Evolutionary conservation across 2,888 invertebrate genomes (phyloP).

Genomic region (Elmis aenea): DNA sequence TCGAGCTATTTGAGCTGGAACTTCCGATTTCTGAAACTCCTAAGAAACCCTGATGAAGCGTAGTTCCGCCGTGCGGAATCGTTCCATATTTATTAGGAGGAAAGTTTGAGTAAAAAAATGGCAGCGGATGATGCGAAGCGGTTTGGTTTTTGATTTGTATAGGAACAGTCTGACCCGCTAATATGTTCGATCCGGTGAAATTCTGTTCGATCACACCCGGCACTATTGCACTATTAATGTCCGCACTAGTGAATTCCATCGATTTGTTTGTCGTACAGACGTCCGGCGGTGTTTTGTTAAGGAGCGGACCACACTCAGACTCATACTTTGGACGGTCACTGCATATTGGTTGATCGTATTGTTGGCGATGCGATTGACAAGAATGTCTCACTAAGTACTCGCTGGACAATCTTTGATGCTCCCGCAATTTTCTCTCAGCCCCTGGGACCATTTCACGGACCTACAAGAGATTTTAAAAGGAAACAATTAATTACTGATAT

Average conservation of each 20-base stretch:
- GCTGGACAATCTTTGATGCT: conserved; percentile 51
- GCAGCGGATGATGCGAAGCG: conserved; percentile 30
- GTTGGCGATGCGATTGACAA: conserved; percentile 29
- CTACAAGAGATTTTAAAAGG: conserved; percentile 31
- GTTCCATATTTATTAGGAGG: conserved; percentile 41
- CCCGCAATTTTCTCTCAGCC: conserved; percentile 53
- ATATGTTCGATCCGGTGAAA: conserved; percentile 25
- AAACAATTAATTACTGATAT: too few species aligned
- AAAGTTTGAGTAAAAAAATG: conserved; percentile 19
- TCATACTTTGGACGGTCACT: conserved; percentile 36
- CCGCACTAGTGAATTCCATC: conserved; percentile 33
- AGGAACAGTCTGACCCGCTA: conserved; percentile 48
- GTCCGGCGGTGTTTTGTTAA: conserved; percentile 48
- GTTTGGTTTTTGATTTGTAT: conserved; percentile 45
- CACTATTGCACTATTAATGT: conserved; percentile 27
- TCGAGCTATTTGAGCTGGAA: conserved; percentile 42
- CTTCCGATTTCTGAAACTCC: conserved; percentile 43
- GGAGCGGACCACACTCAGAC: conserved; percentile 42
- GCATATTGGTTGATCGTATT: conserved; percentile 36
- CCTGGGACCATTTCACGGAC: conserved; percentile 59
- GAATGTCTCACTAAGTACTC: conserved; percentile 48
- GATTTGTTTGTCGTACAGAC: conserved; percentile 47
- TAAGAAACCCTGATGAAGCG: conserved; percentile 44
- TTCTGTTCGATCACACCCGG: conserved; percentile 33
- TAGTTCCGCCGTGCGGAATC: conserved; percentile 38